Conservation (phyloP, 2,797 vertebrate genomes). For the Tympanoctomys barrerae region DNA sequence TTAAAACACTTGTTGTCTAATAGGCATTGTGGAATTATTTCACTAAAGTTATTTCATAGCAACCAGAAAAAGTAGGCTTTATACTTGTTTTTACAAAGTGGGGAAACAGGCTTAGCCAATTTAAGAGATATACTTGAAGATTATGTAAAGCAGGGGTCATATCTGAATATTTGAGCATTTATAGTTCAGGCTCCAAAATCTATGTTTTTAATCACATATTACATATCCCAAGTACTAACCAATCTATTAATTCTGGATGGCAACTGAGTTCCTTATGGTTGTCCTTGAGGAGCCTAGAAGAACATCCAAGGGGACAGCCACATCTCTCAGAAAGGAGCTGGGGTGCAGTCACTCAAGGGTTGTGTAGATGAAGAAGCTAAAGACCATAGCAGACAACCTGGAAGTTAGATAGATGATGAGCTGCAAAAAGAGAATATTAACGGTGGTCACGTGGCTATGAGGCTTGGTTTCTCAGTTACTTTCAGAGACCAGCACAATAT, state of each 20-base stretch:
- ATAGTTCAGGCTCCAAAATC: not conserved
- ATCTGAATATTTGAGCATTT: not conserved
- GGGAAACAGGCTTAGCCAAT: not conserved
- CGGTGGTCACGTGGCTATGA: not conserved
- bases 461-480: not conserved
- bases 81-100: not conserved
- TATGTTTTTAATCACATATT: not conserved
- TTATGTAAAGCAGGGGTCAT: not conserved
- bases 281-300: not conserved
- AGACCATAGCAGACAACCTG: not conserved
- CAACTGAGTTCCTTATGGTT: not conserved
- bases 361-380: not conserved
- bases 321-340: not conserved
- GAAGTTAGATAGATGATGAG: not conserved
- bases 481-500: not conserved
- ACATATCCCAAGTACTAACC: not conserved
- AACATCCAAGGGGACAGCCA: not conserved
- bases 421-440: not conserved
- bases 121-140: not conserved
- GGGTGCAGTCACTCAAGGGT: not conserved
- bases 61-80: not conserved
- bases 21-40: slow-evolving; percentile 9
- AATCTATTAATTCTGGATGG: not conserved
- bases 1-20: slow-evolving; percentile 23
- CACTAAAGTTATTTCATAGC: not conserved